Evolutionary conservation across 2,113 vertebrate genomes (phyloP), one percentile per base, ranked within the genome.

Genomic region (Cynocephalus volans): DNA sequence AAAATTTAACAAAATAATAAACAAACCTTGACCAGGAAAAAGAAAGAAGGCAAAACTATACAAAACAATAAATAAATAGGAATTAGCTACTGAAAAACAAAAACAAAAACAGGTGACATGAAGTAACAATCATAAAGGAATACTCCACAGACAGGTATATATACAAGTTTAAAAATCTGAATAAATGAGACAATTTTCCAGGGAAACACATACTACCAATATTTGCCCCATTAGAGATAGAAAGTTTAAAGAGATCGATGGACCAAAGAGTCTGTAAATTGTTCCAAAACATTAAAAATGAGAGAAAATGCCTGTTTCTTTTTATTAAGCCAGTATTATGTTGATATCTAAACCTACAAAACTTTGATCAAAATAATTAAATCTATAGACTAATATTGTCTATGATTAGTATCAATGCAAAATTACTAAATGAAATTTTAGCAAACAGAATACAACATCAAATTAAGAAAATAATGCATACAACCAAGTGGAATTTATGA

Each of bases 391-490:
- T 3, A 33, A 81, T 9, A 91, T 33, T 58, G 28, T 33, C 24
- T 67, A 36, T 33, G 52, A n/a, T n/a, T n/a, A 70, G 33, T 81
- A 58, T n/a, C 8, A 48, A 54, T 24, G 14, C 18, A 56, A 67
- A 81, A 60, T 1, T 60, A 81, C 50, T 54, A 56, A 76, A 48
- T 56, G 3, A 69, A 69, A 77, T 69, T 69, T 60, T 10, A 45
- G 48, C 4, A 10, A 70, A 54, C 17, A 73, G 8, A 83, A 62
- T 54, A 52, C 9, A 77, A 11, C 1, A 31, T 24, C 12, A 52
- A 24, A 91, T 54, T 70, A 69, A 93, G 54, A 92, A 73, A 93
- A 60, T 89, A 84, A 70, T 65, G 18, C 18, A 88, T 1, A 62
- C 36, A 69, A 79, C 26, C 36, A 70, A 60, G 31, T n/a, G 15